Evolutionary conservation across 2,888 invertebrate genomes (phyloP).

Genomic region (Sesia bembeciformis): DNA sequence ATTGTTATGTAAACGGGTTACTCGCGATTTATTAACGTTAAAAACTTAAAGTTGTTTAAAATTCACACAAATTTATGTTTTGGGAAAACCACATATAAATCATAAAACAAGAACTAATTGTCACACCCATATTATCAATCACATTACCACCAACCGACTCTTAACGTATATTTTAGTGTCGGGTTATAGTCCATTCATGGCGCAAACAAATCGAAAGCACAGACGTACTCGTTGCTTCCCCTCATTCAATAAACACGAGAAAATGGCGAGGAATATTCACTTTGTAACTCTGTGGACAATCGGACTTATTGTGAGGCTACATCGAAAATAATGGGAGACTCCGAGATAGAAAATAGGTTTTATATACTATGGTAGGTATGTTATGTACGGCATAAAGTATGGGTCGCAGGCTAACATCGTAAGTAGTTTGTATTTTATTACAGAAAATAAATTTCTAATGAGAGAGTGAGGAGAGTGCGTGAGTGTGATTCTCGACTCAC

Average conservation of each 20-base stretch:
- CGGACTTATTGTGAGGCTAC: slow-evolving; percentile 31
- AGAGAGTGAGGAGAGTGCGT: too few species aligned
- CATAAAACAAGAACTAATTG: too few species aligned
- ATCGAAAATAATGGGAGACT: slow-evolving; percentile 58
- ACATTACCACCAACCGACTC: neutral
- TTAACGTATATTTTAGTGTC: neutral
- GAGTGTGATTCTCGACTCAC: too few species aligned
- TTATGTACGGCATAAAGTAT: too few species aligned
- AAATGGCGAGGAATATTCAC: slow-evolving; percentile 39
- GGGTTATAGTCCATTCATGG: slow-evolving; percentile 64
- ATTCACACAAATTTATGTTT: neutral
- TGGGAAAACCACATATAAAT: too few species aligned
- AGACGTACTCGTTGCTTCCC: slow-evolving; percentile 29
- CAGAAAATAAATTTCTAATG: too few species aligned
- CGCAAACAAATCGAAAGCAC: slow-evolving; percentile 46
- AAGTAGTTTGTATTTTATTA: too few species aligned
- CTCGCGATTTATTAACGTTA: neutral
- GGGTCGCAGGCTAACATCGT: too few species aligned
- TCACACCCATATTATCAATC: too few species aligned
- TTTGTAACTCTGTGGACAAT: slow-evolving; percentile 46
- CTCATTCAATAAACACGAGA: slow-evolving; percentile 41
- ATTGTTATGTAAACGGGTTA: too few species aligned
- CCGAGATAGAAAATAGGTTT: neutral
- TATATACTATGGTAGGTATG: too few species aligned
- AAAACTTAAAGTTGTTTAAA: neutral